Evolutionary conservation across 2,797 vertebrate species (phyloP).

Genomic region (Danio albolineatus): DNA sequence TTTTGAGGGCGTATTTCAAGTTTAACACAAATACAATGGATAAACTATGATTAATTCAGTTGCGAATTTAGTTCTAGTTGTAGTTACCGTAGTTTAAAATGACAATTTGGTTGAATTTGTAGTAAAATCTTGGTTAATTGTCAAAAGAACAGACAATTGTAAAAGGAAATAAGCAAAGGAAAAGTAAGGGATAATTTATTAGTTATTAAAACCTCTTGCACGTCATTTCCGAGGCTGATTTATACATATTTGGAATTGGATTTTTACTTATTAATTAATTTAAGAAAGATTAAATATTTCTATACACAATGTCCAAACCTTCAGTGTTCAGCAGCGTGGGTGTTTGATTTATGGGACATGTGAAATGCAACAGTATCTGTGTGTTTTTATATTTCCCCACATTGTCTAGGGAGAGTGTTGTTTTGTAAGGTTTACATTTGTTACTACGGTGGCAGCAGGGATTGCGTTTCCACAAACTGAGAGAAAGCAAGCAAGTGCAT

Average conservation of each 20-base stretch:
- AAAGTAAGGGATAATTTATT: background rate
- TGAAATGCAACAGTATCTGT: background rate
- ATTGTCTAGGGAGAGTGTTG: conserved; percentile 49
- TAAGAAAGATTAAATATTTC: background rate
- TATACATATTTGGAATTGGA: background rate
- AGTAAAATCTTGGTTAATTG: too few species aligned
- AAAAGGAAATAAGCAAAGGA: background rate
- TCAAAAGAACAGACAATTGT: background rate
- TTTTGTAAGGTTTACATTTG: conserved; percentile 64
- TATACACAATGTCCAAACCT: background rate
- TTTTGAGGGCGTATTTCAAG: too few species aligned
- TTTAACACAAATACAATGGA: too few species aligned
- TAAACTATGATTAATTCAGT: too few species aligned
- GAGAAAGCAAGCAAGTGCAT: conserved; percentile 26
- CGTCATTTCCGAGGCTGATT: background rate
- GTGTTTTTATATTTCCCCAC: background rate
- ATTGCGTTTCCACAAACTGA: conserved; percentile 27
- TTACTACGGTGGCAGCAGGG: conserved; percentile 54
- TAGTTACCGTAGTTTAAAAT: too few species aligned
- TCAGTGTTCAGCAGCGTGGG: background rate
- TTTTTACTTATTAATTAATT: too few species aligned
- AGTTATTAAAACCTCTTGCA: background rate
- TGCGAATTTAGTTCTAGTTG: too few species aligned
- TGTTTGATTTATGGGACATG: background rate
- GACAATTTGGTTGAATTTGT: too few species aligned